phyloP scores from a whole-genome alignment of 1,140 invertebrate species.

The Lerema accius region DNA sequence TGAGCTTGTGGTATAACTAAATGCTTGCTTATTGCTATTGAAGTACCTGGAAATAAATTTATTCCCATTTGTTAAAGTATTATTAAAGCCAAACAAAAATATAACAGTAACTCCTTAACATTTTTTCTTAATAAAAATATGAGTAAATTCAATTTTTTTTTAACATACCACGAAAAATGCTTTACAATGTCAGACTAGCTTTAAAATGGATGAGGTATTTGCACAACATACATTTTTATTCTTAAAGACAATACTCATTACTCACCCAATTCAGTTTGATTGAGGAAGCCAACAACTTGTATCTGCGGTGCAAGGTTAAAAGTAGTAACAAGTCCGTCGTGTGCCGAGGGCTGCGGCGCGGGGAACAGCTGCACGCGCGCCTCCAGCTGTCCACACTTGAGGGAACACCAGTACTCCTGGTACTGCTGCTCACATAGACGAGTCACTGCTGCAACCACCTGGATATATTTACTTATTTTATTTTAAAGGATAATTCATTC shows the following conservation, averaged over 20 bases:
- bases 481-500: too few relatives aligned
- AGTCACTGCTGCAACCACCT: constrained; percentile 68
- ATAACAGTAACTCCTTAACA: too few relatives aligned
- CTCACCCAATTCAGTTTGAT: constrained; percentile 73
- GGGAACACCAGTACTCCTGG: constrained; percentile 71
- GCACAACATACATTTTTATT: too few relatives aligned
- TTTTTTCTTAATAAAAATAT: too few relatives aligned
- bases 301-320: constrained; percentile 68
- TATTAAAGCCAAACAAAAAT: too few relatives aligned
- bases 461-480: too few relatives aligned
- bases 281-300: constrained; percentile 74
- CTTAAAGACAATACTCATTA: not conserved
- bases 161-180: too few relatives aligned
- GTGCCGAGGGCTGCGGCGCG: constrained; percentile 58
- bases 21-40: constrained; percentile 95
- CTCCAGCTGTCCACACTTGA: constrained; percentile 77
- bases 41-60: constrained; percentile 86
- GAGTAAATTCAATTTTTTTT: too few relatives aligned
- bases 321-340: constrained; percentile 54
- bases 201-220: too few relatives aligned
- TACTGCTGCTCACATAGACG: constrained; percentile 77
- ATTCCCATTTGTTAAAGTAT: not conserved
- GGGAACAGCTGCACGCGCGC: constrained; percentile 74
- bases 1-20: constrained; percentile 89
- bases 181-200: too few relatives aligned